These are phyloP conservation scores for Lasiurus borealis DNA, from an alignment of 2,113 vertebrate genomes.

Conservation along the genomic window DNA sequence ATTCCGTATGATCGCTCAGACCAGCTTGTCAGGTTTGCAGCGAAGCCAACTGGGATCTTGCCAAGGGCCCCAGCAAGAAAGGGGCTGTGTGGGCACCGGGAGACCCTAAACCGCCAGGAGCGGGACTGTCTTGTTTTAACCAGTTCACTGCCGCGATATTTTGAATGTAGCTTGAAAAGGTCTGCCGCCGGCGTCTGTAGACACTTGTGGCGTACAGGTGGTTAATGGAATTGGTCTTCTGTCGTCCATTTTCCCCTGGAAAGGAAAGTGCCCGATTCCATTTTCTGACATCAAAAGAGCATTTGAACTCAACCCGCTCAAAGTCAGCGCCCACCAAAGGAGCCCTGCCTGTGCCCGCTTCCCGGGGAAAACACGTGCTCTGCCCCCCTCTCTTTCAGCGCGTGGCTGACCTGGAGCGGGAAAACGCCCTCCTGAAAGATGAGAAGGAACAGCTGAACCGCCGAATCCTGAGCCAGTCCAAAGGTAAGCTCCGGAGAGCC, in stretches of 20 bases:
- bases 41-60: background rate
- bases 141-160: no score
- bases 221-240: background rate
- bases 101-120: background rate
- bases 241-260: background rate
- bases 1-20: background rate
- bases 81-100: background rate
- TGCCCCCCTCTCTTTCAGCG: slow-evolving; percentile 83
- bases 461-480: slow-evolving; percentile 86
- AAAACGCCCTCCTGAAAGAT: slow-evolving; percentile 93
- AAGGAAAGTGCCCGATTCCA: background rate
- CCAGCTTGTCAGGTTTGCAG: background rate
- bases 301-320: slow-evolving; percentile 61
- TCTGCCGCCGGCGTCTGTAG: no score
- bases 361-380: slow-evolving; percentile 58
- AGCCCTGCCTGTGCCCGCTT: background rate
- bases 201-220: no score
- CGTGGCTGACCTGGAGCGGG: slow-evolving; percentile 93
- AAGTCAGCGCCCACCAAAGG: background rate
- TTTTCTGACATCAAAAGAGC: background rate
- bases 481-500: slow-evolving; percentile 86
- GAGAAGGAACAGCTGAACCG: slow-evolving; percentile 95
- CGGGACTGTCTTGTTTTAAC: background rate
- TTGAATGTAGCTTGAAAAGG: no score
- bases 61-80: background rate